These are phyloP conservation scores for Microchirus variegatus DNA, from an alignment of 2,797 vertebrate species.

Conservation along the genomic window DNA sequence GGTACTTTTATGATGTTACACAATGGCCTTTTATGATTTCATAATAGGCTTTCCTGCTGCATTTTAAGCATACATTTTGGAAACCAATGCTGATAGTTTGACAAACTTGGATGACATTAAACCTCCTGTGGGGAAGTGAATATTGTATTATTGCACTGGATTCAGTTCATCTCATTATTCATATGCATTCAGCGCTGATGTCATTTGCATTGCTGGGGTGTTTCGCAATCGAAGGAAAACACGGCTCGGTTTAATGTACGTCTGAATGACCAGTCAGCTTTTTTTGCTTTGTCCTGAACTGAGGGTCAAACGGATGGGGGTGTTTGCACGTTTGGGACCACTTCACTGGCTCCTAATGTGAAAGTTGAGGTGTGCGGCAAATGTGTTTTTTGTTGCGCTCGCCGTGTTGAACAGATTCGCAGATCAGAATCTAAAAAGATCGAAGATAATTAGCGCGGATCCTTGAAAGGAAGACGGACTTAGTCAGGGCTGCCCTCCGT, in stretches of 20 bases:
- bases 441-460: slow-evolving; percentile 64
- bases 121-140: slow-evolving; percentile 28
- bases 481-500: slow-evolving; percentile 57
- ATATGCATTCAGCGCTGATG: neutral
- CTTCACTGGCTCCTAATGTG: slow-evolving; percentile 48
- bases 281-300: slow-evolving; percentile 32
- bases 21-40: slow-evolving; percentile 65
- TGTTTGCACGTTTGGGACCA: slow-evolving; percentile 41
- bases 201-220: slow-evolving; percentile 5
- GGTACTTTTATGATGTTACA: slow-evolving; percentile 66
- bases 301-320: slow-evolving; percentile 57
- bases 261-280: slow-evolving; percentile 15
- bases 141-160: slow-evolving; percentile 26
- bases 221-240: slow-evolving; percentile 17
- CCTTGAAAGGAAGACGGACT: slow-evolving; percentile 69
- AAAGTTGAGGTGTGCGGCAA: slow-evolving; percentile 54
- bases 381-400: slow-evolving; percentile 60
- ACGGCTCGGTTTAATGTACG: neutral
- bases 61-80: slow-evolving; percentile 60
- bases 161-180: slow-evolving; percentile 31
- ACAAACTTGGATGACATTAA: slow-evolving; percentile 53
- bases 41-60: slow-evolving; percentile 55
- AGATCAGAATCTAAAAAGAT: slow-evolving; percentile 70
- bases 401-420: slow-evolving; percentile 70
- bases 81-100: slow-evolving; percentile 50